Base-by-base conservation (phyloP, 2,113 vertebrate species). In the Tupaia chinensis region DNA sequence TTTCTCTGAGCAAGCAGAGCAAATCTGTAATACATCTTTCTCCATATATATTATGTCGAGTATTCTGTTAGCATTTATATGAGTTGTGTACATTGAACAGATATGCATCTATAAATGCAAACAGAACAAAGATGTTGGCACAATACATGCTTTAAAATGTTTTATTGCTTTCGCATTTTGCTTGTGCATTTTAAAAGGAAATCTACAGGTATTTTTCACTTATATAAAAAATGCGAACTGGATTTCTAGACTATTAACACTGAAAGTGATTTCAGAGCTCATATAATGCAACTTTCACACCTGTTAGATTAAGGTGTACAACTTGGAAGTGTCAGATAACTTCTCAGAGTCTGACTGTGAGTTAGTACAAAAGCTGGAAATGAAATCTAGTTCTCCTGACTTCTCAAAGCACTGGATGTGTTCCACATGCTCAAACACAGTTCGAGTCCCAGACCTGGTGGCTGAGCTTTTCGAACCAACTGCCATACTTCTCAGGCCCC, bases 51-150 rank as follows among this genome's bases (percentile, higher is more conserved):
- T 90, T 94, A 34, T 94, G 10, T 92, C 89, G 84, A 15, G 0
- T 70, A 69, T 87, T 91, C n/a, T n/a, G 63, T 97, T 92, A 90
- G 72, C 74, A 92, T 94, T 95, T 96, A 86, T 93, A 82, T 95
- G 63, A 96, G 16, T 69, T 69, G 2, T 65, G 10, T 93, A 44
- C 5, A 66, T 74, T 78, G 32, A 20, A 81, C 13, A 87, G 32
- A 73, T 72, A 92, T 81, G 4, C 9, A 56, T 90, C 16, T 93
- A 29, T 81, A 94, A 89, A 87, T 73, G 27, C 17, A 87, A 93
- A 70, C 61, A 65, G 22, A 94, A n/a, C 10, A 93, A 87, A 87
- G 34, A 90, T 86, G 19, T n/a, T 90, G 54, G 63, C n/a, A 88
- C 17, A 90, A 83, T 53, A 87, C 23, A 78, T 25, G 53, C 73